phyloP scores from a whole-genome alignment of 2,113 vertebrate genomes.

The Cyprinodon brontotheroides region DNA sequence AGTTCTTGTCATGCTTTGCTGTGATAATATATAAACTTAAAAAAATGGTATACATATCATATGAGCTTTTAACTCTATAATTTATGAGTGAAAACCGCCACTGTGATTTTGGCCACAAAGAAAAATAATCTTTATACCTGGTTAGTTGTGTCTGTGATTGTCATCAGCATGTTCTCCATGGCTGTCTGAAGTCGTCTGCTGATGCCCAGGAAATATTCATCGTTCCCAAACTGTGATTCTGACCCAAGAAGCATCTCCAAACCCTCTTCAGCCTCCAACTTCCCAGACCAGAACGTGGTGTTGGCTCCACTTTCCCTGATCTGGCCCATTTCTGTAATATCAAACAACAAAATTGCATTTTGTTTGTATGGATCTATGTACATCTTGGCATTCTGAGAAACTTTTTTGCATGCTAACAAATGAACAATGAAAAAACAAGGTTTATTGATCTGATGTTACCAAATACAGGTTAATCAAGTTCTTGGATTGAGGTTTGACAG shows the following conservation, averaged over 20 bases:
- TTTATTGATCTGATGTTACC: not conserved
- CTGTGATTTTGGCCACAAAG: not conserved
- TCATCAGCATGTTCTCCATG: slow-evolving; percentile 90
- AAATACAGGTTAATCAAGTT: not conserved
- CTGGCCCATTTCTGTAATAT: slow-evolving; percentile 60
- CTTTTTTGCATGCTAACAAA: not conserved
- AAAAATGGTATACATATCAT: too few species aligned
- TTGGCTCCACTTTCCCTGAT: slow-evolving; percentile 60
- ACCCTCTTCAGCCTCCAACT: slow-evolving; percentile 72
- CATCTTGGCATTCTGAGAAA: not conserved
- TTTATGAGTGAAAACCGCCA: not conserved
- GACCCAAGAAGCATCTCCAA: slow-evolving; percentile 77
- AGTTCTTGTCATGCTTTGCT: not conserved
- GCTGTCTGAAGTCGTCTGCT: slow-evolving; percentile 88
- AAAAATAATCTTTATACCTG: slow-evolving; percentile 80
- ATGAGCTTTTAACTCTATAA: not conserved
- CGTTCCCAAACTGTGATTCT: slow-evolving; percentile 84
- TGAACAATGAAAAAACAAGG: not conserved
- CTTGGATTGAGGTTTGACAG: not conserved
- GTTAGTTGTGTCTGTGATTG: slow-evolving; percentile 87
- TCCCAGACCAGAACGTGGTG: slow-evolving; percentile 74
- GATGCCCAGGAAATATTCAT: slow-evolving; percentile 84
- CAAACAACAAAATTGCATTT: slow-evolving; percentile 2
- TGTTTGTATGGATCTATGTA: not conserved
- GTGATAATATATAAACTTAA: not conserved